Conservation (phyloP, 53 echinoderm and acorn worm species). For the Henricia sp. region DNA sequence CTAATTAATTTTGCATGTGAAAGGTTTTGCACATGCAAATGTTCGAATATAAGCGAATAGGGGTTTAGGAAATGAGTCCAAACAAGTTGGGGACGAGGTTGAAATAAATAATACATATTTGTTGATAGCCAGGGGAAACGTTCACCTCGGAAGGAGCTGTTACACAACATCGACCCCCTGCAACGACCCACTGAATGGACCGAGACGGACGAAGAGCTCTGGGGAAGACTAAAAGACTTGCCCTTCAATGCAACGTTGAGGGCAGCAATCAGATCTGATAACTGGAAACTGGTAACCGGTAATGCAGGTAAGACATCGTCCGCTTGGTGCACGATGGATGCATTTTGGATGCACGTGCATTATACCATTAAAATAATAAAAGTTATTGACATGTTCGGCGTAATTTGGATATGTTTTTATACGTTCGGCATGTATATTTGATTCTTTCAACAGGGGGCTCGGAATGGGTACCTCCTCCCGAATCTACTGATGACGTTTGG, state of each 20-base stretch:
- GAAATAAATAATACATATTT: no score
- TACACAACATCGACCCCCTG: conserved; percentile 86
- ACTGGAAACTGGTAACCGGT: conserved; percentile 93
- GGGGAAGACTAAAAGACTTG: conserved; percentile 37
- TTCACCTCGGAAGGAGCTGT: conserved; percentile 80
- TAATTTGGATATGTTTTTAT: no score
- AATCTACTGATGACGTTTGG: neutral
- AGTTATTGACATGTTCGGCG: no score
- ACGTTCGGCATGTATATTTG: no score
- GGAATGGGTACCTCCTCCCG: conserved; percentile 35
- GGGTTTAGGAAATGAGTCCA: no score
- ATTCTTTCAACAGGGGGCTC: conserved; percentile 3
- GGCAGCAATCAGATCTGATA: conserved; percentile 81
- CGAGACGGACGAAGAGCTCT: conserved; percentile 10
- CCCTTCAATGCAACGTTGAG: conserved; percentile 76
- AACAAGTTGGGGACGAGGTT: no score
- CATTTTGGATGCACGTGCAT: no score
- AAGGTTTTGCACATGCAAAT: no score
- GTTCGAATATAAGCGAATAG: no score
- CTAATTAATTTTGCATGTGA: no score
- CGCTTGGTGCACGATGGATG: no score
- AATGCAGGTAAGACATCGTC: conserved; percentile 52
- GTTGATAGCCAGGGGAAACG: conserved; percentile 20
- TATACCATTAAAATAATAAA: no score
- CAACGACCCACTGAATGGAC: conserved; percentile 7